Base-by-base conservation (phyloP, 2,113 vertebrate genomes). In the Lepidothrix coronata region DNA sequence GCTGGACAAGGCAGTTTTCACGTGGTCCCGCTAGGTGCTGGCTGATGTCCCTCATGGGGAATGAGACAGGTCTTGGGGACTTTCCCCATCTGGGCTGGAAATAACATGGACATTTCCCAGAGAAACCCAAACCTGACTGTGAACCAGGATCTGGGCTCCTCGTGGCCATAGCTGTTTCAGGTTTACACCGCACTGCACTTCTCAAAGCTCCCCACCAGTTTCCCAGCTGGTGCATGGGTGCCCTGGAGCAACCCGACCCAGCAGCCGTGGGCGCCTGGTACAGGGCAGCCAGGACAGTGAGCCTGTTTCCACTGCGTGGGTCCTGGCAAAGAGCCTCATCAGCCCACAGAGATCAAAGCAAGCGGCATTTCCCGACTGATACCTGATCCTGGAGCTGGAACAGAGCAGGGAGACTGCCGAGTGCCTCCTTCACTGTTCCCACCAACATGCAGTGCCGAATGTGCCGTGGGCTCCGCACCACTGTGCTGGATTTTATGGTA, bases 361-460 rank as follows among this genome's bases (percentile, higher is more conserved):
- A 81, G 39, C 11, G 4, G 67, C 6, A 0, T 66, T 85, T 92
- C 78, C 91, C 12, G 3, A 55, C 68, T 9, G 86, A 89, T 95
- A 95, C 94, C 95, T 95, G 95, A 97, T 96, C 91, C 79, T 3
- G 3, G 82, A 14, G 68, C 85, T 91, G 88, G 82, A 90, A 70
- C 46, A 48, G 68, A 84, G 90, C 93, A 3, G 30, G 65, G 54
- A 85, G 35, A 28, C 52, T 95, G 86, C 80, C 5, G 19, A 65
- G 86, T 33, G 84, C 91, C 89, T 92, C 77, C 80, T 52, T 71
- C 67, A 10, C 68, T 1, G 22, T 67, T 95, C 93, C 91, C 89
- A 77, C 33, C 31, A 2, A 39, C 67, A 48, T 0, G 5, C 54
- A 75, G 96, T 2, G 46, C 58, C 6, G 16, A 85, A 78, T 2